Evolutionary conservation across 1,140 invertebrate species (phyloP), one percentile per base, ranked within the genome.

Genomic region (Rhynchophorus ferrugineus): DNA sequence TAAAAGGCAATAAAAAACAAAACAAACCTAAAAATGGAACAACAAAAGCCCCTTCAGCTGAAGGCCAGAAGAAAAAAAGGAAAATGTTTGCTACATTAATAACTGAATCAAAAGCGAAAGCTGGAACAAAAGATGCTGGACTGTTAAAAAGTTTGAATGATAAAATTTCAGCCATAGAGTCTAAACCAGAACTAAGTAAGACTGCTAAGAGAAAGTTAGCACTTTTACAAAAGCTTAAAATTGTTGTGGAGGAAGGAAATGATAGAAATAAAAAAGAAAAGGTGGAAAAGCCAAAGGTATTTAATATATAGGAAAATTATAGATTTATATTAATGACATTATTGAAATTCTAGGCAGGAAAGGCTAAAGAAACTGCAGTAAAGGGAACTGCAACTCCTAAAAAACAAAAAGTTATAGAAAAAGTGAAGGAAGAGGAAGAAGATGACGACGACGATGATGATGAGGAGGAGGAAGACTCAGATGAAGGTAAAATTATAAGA

Each of bases 131-230:
- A 43, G 53, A 55, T 38, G n/a, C 53, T 20, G 54, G 44, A 19
- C 29, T 56, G 2, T 22, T 57, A 0, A 48, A 52, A 33, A 20
- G 1, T 3, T 16, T 63, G 2, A 41, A 60, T 19, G 42, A 53
- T 19, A 58, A 54, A 45, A 45, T 63, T 13, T 20, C 56, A 14
- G 29, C 39, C 1, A 54, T 63, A 2, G 21, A 44, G 18, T 24
- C 29, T 1, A 45, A 46, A 7, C 7, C 9, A n/a, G 43, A 57
- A 19, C 16, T 61, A 2, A 46, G 59, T 1, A 64, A 62, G 49
- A 61, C 57, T 0, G 62, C 57, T 16, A 61, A 53, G 22, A 56
- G 39, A 16, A 64, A 59, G 47, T 36, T 64, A 22, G 42, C 24
- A 36, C 9, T 54, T 11, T 43, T 57, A 8, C 49, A 44, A 3